Conservation (phyloP, 2,113 vertebrate species). For the Strix aluco region DNA sequence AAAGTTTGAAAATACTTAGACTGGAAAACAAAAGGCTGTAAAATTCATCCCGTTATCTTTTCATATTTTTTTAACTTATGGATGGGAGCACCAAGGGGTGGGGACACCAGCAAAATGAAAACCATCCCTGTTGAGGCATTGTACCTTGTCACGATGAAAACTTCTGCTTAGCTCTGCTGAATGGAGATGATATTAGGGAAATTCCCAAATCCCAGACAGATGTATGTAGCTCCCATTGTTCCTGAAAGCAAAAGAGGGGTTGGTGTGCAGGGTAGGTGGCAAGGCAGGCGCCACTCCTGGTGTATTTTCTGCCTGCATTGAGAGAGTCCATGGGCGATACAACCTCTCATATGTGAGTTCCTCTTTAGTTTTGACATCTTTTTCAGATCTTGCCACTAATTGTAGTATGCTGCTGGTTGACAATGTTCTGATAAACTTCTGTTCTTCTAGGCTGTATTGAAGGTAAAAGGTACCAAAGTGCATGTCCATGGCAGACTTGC, state of each 20-base stretch:
- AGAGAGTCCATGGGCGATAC: accelerated
- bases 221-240: not conserved
- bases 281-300: accelerated
- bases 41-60: not conserved
- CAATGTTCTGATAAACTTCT: not conserved
- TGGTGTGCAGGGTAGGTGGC: not conserved
- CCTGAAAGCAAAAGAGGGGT: not conserved
- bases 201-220: not conserved
- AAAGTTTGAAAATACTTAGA: not conserved
- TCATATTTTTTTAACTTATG: not conserved
- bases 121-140: not conserved
- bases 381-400: not conserved
- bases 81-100: not conserved
- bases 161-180: not conserved
- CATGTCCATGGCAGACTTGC: not conserved
- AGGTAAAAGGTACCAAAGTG: not conserved
- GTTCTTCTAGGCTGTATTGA: not conserved
- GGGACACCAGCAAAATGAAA: not conserved
- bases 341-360: not conserved
- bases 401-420: not conserved
- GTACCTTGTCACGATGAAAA: not conserved
- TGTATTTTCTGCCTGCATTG: not conserved
- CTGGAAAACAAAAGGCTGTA: not conserved
- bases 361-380: not conserved
- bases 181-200: not conserved